phyloP scores from a whole-genome alignment of 2,797 vertebrate genomes.

The Astyanax mexicanus region DNA sequence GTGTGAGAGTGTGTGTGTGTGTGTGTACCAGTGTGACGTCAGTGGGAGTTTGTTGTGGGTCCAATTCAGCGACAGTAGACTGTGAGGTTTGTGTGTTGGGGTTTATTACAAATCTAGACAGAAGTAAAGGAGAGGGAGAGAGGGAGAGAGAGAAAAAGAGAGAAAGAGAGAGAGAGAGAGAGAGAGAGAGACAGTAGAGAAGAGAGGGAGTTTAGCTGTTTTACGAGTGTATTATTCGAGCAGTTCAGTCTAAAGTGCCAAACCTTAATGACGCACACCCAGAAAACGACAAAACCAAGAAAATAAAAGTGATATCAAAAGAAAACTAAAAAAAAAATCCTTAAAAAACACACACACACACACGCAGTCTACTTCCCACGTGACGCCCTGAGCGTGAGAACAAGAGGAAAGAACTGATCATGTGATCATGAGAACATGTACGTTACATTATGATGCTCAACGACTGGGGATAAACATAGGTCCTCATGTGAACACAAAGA shows the following conservation, averaged over 20 bases:
- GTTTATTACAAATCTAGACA: conserved; percentile 56
- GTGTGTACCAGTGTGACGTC: conserved; percentile 73
- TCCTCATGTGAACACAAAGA: too few relatives aligned
- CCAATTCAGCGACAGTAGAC: conserved; percentile 77
- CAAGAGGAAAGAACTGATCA: neutral
- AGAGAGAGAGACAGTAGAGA: too few relatives aligned
- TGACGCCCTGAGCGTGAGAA: conserved; percentile 2
- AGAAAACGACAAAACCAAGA: conserved; percentile 55
- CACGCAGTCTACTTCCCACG: conserved; percentile 33
- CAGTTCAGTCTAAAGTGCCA: conserved; percentile 67
- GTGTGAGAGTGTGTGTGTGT: conserved; percentile 6
- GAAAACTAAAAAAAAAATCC: conserved; percentile 52
- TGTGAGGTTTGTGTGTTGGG: conserved; percentile 61
- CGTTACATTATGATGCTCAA: too few relatives aligned
- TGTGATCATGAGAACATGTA: neutral
- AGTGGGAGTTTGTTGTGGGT: conserved; percentile 83
- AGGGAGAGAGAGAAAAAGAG: conserved; percentile 50
- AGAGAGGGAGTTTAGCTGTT: conserved; percentile 60
- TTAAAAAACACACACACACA: conserved; percentile 33
- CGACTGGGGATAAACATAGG: too few relatives aligned
- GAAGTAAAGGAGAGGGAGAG: conserved; percentile 29
- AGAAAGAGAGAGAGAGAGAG: conserved; percentile 22
- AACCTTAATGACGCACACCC: conserved; percentile 80
- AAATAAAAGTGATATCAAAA: conserved; percentile 67
- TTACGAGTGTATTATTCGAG: conserved; percentile 69